A percentile compares a stretch with the other conserved stretches of the same genome.
Conservation (phyloP, 30 jellyfish, hydroid and myxozoan genomes). For the Morbakka virulenta region DNA sequence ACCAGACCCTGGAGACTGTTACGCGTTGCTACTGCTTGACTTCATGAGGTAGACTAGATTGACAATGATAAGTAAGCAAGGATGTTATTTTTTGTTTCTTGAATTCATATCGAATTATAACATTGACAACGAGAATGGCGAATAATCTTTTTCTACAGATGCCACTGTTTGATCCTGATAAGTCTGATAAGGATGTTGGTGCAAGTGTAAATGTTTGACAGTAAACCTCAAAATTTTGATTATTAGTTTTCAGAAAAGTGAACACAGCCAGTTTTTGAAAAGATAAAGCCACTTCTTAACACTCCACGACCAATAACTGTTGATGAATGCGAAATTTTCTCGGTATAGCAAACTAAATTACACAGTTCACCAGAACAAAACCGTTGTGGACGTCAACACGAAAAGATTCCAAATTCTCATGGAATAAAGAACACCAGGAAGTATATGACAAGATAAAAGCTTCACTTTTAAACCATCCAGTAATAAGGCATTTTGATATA, state of each 20-base stretch:
- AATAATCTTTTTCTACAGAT: too few relatives aligned
- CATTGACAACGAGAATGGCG: too few relatives aligned
- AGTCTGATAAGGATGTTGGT: too few relatives aligned
- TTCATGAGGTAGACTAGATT: too few relatives aligned
- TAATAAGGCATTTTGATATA: not conserved
- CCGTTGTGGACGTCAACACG: constrained; percentile 27
- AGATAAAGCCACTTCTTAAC: constrained; percentile 16
- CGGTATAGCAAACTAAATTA: constrained; percentile 33
- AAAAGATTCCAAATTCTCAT: constrained; percentile 6
- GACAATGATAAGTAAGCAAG: too few relatives aligned
- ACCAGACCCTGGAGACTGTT: too few relatives aligned
- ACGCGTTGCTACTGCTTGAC: too few relatives aligned
- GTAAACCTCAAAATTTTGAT: constrained; percentile 25
- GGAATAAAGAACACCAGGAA: not conserved
- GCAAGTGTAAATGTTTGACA: constrained; percentile 36
- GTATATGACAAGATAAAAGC: not conserved
- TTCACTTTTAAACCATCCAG: not conserved
- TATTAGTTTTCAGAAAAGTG: constrained; percentile 37
- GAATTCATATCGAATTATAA: too few relatives aligned
- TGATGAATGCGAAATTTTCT: constrained; percentile 35
- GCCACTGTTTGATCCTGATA: too few relatives aligned
- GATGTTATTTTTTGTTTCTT: too few relatives aligned
- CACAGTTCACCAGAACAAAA: constrained; percentile 37
- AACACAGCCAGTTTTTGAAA: constrained; percentile 26
- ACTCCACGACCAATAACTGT: constrained; percentile 15